Percentiles rank a stretch among this genome's conserved stretches.
phyloP scores from a whole-genome alignment of 2,113 vertebrate genomes.

The Bubo blakistoni region DNA sequence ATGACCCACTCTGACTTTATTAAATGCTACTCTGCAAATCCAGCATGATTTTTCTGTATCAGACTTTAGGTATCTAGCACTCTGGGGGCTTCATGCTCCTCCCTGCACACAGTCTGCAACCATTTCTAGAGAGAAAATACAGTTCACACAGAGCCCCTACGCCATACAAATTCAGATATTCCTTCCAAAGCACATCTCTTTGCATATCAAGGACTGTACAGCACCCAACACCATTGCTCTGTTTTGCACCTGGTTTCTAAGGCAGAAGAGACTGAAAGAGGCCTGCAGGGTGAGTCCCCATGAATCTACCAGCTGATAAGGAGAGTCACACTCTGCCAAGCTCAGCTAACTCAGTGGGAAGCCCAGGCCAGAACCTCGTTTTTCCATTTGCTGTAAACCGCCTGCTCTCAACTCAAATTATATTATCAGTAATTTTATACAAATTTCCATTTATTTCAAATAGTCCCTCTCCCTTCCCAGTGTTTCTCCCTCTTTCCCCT shows the following conservation, averaged over 20 bases:
- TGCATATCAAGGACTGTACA: background rate
- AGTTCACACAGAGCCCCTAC: background rate
- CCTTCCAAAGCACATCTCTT: background rate
- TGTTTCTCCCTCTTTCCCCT: background rate
- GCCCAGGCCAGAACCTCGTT: background rate
- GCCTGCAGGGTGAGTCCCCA: accelerated
- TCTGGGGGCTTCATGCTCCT: background rate
- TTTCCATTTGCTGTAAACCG: background rate
- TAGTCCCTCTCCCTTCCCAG: background rate
- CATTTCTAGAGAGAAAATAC: background rate
- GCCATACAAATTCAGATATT: background rate
- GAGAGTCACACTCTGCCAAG: background rate
- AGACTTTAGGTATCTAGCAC: background rate
- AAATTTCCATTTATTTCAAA: background rate
- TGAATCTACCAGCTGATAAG: background rate
- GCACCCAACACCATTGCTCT: background rate
- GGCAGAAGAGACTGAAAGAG: background rate
- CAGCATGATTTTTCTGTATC: background rate
- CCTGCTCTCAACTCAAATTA: background rate
- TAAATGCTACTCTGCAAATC: slow-evolving; percentile 1
- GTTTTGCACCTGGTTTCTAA: background rate
- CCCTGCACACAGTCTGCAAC: background rate
- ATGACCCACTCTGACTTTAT: background rate
- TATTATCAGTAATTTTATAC: background rate
- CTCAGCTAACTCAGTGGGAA: background rate